phyloP scores from a whole-genome alignment of 30 jellyfish, hydroid and myxozoan species.

The Cassiopea xamachana region DNA sequence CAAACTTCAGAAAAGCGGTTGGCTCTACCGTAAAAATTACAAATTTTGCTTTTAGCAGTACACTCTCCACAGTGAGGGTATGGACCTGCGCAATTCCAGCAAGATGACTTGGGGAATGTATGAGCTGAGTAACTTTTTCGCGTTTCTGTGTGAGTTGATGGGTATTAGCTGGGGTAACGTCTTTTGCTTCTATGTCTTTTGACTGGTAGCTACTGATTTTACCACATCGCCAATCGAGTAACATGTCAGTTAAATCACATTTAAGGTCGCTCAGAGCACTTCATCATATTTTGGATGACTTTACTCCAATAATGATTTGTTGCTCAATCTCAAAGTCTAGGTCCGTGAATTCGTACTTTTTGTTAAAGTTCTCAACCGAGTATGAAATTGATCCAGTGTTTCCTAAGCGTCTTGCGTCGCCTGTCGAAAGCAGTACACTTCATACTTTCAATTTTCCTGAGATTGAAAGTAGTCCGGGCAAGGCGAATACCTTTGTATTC shows the following conservation, averaged over 20 bases:
- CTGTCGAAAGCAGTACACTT: conserved; percentile 35
- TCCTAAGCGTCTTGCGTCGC: conserved; percentile 26
- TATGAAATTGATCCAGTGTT: conserved; percentile 38
- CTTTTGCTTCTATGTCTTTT: conserved; percentile 31
- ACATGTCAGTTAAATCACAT: conserved; percentile 11
- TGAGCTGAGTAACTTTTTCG: not conserved
- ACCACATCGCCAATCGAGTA: conserved; percentile 42
- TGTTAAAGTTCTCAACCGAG: conserved; percentile 22
- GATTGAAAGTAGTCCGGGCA: conserved; percentile 28
- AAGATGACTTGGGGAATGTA: not conserved
- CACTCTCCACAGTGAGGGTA: not conserved
- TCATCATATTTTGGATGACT: conserved; percentile 26
- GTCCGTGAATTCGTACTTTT: not conserved
- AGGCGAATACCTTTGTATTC: too few species aligned
- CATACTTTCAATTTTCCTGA: conserved; percentile 45
- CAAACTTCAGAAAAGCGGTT: conserved; percentile 26
- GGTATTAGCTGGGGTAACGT: not conserved
- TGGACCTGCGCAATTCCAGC: conserved; percentile 13
- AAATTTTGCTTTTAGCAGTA: conserved; percentile 37
- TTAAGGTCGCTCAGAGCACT: conserved; percentile 14
- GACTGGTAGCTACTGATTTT: conserved; percentile 14
- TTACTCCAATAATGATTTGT: conserved; percentile 44
- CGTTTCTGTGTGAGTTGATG: not conserved
- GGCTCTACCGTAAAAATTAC: conserved; percentile 28
- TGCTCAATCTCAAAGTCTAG: conserved; percentile 47